Conservation (phyloP, 2,797 vertebrate species). For the Mareca strepera region DNA sequence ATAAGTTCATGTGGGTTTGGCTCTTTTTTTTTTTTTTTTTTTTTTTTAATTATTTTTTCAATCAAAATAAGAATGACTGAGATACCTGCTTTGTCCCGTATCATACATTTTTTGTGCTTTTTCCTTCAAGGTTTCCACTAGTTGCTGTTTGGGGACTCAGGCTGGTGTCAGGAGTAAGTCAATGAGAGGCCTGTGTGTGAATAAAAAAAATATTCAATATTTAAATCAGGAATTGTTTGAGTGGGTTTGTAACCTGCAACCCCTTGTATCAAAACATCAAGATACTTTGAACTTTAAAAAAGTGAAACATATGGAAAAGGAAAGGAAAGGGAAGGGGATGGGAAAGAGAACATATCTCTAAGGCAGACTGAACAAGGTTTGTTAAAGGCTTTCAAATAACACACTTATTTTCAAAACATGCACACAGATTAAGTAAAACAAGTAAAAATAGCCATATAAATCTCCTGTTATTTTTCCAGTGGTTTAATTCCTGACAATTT, state of each 20-base stretch:
- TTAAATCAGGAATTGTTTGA: not conserved
- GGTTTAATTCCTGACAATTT: not conserved
- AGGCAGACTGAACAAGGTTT: not conserved
- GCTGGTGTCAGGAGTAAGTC: not conserved
- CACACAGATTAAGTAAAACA: not conserved
- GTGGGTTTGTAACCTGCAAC: not conserved
- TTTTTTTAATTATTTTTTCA: not conserved
- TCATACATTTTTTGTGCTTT: not conserved
- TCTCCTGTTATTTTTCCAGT: not conserved
- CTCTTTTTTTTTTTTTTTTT: not conserved
- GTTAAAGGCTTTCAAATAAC: not conserved
- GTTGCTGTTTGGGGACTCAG: not conserved
- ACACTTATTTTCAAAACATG: not conserved
- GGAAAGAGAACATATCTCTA: not conserved
- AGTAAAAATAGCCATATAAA: not conserved
- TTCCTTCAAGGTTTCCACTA: not conserved
- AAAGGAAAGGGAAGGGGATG: not conserved
- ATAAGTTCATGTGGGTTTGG: not conserved
- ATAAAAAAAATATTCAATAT: not conserved
- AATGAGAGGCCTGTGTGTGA: not conserved
- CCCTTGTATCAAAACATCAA: not conserved
- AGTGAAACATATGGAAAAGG: not conserved
- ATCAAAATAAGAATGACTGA: not conserved
- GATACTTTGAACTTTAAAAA: not conserved
- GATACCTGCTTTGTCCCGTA: not conserved